Base-by-base conservation (phyloP, 1,140 invertebrate species). In the Aplysia californica region DNA sequence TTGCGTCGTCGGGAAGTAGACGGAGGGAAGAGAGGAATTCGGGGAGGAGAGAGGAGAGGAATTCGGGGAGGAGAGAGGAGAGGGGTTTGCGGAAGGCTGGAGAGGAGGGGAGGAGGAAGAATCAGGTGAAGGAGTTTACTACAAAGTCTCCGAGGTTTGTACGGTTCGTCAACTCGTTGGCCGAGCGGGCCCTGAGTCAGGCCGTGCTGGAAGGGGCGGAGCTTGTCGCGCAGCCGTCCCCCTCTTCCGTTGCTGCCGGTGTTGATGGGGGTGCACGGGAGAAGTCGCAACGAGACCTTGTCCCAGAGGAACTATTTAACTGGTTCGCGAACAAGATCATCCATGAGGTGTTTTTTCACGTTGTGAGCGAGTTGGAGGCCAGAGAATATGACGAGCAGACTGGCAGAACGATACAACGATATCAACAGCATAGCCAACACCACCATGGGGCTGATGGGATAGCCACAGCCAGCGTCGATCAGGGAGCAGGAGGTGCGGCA, bases 291-390 rank as follows among this genome's bases (percentile, higher is more conserved):
- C n/a, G n/a, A n/a, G n/a, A n/a, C n/a, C n/a, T n/a, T n/a, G n/a
- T 81, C 29, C 65, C 80, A 44, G 77, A 79, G 26, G 77, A 79
- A 2, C 56, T 75, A 18, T 81, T 79, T 66, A 38, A 38, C 21
- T 79, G 77, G 77, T 81, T 79, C 58, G 77, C 80, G 41, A 68
- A 74, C 36, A 78, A 79, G 35, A 81, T 81, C 35, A 73, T 81
- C 21, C 61, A 66, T 6, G 70, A 81, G 36, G 80, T 79, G 1
- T 79, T 81, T 38, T 44, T 61, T 55, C 68, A 76, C 38, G 74
- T 76, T 36, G 38, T 68, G 2, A 39, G 56, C 29, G 79, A 78
- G 29, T 39, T 75, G 20, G 66, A 72, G 29, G 4, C 61, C 5
- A 23, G 39, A 41, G 23, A 75, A 50, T 38, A 4, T 64, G 3